Evolutionary conservation across 1,140 invertebrate species (phyloP), one percentile per base, ranked within the genome.

Genomic region (Drosophila athabasca): DNA sequence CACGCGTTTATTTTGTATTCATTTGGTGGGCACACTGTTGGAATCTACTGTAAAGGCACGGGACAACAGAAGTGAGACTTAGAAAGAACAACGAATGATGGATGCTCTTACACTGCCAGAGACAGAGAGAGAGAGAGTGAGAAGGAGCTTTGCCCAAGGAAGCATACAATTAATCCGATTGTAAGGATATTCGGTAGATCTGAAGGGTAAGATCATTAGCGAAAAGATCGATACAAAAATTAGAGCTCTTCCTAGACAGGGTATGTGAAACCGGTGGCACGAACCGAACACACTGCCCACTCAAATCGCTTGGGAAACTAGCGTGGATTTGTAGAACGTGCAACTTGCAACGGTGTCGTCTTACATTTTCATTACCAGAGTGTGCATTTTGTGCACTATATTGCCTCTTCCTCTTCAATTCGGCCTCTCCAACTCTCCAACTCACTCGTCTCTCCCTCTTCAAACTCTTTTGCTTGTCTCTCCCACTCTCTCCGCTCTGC

Each of bases 321-420:
- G 35, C 35, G 11, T 39, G 35, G 35, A 39, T 13, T 39, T 39
- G 24, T 58, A 54, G 64, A 87, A 85, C 82, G 82, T 85, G 74
- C 69, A 58, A 52, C 52, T 78, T 87, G 74, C 69, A 58, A 46
- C 52, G 82, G 79, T 85, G 76, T 85, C 78, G 58, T 45, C 60
- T 85, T 85, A 87, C 82, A 87, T 41, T 53, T 75, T 55, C 45
- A 49, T 57, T 62, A 54, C 44, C 15, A 53, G 62, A 54, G 26
- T 45, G 26, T 39, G 67, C 48, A 39, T 53, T 19, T 57, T 45
- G 17, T 64, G 15, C 39, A 55, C 9, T 35, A 35, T 9, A 9
- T 35, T 11, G 9, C 31, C 9, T 35, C 31, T 31, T 8, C 29
- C 29, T 31, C 29, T 35, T 35, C 9, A 9, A 35, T 35, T 35